Evolutionary conservation across 2,888 invertebrate species (phyloP), one percentile per base, ranked within the genome.

Genomic region (Asteroscopus sphinx): DNA sequence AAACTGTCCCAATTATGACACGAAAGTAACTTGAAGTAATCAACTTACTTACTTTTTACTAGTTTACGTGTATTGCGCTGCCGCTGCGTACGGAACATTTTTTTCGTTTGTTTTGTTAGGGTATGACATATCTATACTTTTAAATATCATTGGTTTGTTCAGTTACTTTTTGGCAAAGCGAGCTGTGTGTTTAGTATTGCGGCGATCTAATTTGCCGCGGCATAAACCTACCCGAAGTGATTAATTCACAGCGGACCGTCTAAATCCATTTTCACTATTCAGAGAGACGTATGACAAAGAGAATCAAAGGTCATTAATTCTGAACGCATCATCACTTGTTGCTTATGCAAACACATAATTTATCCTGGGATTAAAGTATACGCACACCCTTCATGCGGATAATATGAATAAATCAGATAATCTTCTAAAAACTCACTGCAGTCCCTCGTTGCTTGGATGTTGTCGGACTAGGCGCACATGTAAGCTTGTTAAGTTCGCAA

Each of bases 401-500:
- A 48, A 28, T 45, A 70, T 74, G 68, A 81, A 82, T 85, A 82
- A 80, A 83, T 80, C 75, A 80, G 70, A 71, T 78, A 73, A 76
- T 79, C 71, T 77, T 64, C 75, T 64, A 68, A 69, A 77, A 87
- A 82, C 68, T 80, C 77, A 54, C 58, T 73, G 76, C 73, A 77
- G 74, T 68, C 65, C 68, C 56, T 66, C 59, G 76, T 68, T 79
- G 69, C 68, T 73, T 44, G 71, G 70, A 77, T 80, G 80, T 81
- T 81, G 76, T 76, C 73, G 80, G 82, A 87, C 89, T 85, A 86
- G 77, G 72, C 73, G 77, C 70, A 76, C 79, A 83, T 86, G 83
- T 87, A 83, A 86, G 85, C 86, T 85, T 85, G 83, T 87, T 88
- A 86, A 86, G 87, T 86, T 82, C 78, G 77, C 83, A 75, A 86